These are phyloP conservation scores for Myioborus melanocephalus DNA, from an alignment of 2,797 vertebrate genomes.

Conservation along the genomic window DNA sequence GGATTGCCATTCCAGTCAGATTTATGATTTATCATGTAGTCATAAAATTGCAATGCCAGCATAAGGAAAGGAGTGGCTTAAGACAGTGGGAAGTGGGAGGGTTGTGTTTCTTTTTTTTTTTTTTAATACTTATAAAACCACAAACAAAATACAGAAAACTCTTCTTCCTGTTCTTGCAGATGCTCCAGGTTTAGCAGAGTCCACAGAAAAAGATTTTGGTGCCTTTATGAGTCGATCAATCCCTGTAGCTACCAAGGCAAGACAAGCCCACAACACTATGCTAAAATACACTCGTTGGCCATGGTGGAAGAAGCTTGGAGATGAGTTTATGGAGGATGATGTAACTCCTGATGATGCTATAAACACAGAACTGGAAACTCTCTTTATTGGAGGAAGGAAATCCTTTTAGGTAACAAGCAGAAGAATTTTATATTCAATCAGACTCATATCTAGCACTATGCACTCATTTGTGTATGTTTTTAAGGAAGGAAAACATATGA, in stretches of 20 bases:
- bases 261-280: constrained; percentile 81
- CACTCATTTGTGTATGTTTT: neutral
- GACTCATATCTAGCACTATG: neutral
- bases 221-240: constrained; percentile 83
- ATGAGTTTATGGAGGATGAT: constrained; percentile 68
- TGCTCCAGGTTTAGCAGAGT: constrained; percentile 80
- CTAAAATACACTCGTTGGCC: constrained; percentile 81
- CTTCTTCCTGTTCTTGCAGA: constrained; percentile 73
- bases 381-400: constrained; percentile 81
- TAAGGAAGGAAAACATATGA: neutral
- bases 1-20: neutral
- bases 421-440: neutral
- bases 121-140: neutral
- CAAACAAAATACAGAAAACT: neutral
- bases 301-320: constrained; percentile 89
- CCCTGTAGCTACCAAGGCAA: constrained; percentile 81
- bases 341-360: constrained; percentile 70
- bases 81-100: neutral
- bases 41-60: neutral
- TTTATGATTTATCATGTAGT: neutral
- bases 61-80: neutral
- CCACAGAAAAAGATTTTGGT: constrained; percentile 70
- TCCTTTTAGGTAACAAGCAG: constrained; percentile 32
- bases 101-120: neutral
- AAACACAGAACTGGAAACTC: constrained; percentile 78